Evolutionary conservation across 1,140 invertebrate genomes (phyloP), one percentile per base, ranked within the genome.

Genomic region (Episyrphus balteatus): DNA sequence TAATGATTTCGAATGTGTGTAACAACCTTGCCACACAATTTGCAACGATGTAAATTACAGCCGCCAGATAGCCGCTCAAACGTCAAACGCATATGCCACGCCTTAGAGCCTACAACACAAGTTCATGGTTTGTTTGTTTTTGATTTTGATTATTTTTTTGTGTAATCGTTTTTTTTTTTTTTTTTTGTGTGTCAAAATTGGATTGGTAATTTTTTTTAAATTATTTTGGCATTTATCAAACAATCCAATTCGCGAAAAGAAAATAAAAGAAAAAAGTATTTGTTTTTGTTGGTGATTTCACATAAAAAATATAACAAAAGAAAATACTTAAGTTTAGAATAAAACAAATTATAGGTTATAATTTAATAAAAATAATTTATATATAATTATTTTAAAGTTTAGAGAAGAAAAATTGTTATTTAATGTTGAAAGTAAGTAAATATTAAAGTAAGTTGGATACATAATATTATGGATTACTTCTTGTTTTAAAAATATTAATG

Each of bases 1-100:
- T 88, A 88, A 76, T 88, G 86, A 76, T 88, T 88, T 70, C 86
- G 81, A 75, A 88, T 87, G 79, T 88, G 84, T 69, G 85, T 87
- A 74, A 88, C 85, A 76, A 88, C 83, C 80, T 88, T 88, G 73
- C 86, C 86, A 77, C 85, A 88, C 73, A 88, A 79, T 79, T 87
- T 87, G 79, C 86, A 88, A 72, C 84, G 83, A 78, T 87, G 84
- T 75, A 86, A 82, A 77, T 88, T 88, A 70, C 83, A 83, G 75
- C 82, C 82, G 73, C 84, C 84, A 73, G 84, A 84, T 75, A 87
- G 79, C 61, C 84, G 83, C 78, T 88, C 86, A 79, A 88, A 88
- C 70, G 84, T 86, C 73, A 87, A 83, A 75, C 84, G 81, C 84
- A 88, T 88, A 78, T 87, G 84, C 84, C 84, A 87, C 77, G 84